Base-by-base conservation (phyloP, 2,888 invertebrate genomes). In the Zaprionus bogoriensis region DNA sequence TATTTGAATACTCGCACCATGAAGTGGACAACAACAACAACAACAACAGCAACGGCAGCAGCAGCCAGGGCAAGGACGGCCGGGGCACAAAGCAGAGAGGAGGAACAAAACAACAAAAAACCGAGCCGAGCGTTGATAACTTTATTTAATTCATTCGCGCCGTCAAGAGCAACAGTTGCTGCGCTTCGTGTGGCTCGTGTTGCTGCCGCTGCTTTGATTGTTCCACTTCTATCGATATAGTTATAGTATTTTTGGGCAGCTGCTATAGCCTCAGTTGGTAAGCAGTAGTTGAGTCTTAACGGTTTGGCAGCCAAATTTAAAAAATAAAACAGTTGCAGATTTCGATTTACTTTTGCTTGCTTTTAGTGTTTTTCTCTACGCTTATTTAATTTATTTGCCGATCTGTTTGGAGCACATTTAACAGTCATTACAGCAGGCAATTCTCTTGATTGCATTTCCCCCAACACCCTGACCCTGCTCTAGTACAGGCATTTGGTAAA, bases 371-470 rank as follows among this genome's bases (percentile, higher is more conserved):
- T 20, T 50, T 28, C 1, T 28, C 20, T 53, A 54, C 27, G 32
- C 68, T 87, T 80, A 80, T 88, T 88, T 77, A 83, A 85, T 88
- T 83, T 77, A 87, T 87, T 87, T 78, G 65, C 79, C 87, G 89
- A 89, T 88, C 87, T 89, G 89, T 74, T 88, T 79, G 77, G 61
- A 78, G 81, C 84, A 79, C 89, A 89, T 87, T 89, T 87, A 88
- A 88, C 87, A 85, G 82, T 85, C 89, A 89, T 89, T 89, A 89
- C 80, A 67, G 75, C 48, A 67, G 74, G 79, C 84, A 81, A 83
- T 88, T 87, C 78, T 75, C 81, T 83, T 88, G 89, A 89, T 89
- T 88, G 86, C 81, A 68, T 61, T 70, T 62, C 62, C 46, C 39
- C 41, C 60, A 27, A 28, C 59, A 14, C 28, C 41, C 61, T 10